These are phyloP conservation scores for Python bivittatus DNA, from an alignment of 2,113 vertebrate species.

Conservation along the genomic window DNA sequence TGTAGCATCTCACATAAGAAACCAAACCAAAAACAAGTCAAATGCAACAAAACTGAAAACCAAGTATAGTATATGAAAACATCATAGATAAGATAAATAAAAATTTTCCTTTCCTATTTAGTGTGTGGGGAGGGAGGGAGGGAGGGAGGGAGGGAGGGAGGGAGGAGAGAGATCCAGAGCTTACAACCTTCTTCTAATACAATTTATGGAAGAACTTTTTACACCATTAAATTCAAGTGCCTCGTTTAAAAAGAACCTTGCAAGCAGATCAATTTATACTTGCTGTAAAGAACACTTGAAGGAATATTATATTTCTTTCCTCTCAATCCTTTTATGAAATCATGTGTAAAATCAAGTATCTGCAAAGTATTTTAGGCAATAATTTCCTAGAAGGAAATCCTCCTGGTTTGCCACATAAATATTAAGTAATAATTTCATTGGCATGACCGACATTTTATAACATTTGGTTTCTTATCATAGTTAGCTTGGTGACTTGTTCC, in stretches of 20 bases:
- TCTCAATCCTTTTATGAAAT: neutral
- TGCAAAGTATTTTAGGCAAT: neutral
- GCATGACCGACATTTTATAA: neutral
- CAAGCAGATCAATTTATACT: neutral
- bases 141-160: slow-evolving; percentile 25
- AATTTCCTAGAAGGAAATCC: neutral
- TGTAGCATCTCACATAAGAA: neutral
- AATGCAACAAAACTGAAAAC: neutral
- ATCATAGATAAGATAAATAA: neutral
- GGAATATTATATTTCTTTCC: no score
- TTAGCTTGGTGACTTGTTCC: neutral
- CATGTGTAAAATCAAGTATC: neutral
- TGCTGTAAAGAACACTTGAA: neutral
- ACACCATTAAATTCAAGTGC: slow-evolving; percentile 15
- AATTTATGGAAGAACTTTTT: slow-evolving; percentile 25
- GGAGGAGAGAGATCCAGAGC: no score
- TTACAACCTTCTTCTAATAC: slow-evolving; percentile 28
- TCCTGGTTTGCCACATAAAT: neutral
- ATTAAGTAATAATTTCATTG: neutral
- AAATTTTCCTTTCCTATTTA: neutral
- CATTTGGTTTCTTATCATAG: neutral
- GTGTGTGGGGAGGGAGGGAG: neutral
- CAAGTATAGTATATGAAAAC: neutral
- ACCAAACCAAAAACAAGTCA: neutral
- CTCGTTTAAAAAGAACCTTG: slow-evolving; percentile 10